Base-by-base conservation (phyloP, 2,797 vertebrate species). In the Danio aesculapii region DNA sequence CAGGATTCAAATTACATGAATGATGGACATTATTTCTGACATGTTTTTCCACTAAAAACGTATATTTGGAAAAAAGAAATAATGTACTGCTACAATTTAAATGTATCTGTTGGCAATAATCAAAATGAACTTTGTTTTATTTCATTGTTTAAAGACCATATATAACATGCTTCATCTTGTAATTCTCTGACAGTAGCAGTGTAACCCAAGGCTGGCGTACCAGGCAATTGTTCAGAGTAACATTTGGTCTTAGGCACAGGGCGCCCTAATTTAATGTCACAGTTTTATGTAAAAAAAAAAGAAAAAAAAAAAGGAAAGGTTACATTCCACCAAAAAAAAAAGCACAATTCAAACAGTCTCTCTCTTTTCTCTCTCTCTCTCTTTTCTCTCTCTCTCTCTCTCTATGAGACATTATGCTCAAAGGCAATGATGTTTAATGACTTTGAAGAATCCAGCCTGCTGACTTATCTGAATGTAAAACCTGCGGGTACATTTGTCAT, bases 201-300 rank as follows among this genome's bases (percentile, higher is more conserved):
- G 14, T 81, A 75, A 69, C 84, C 50, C 62, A 64, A 21, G 57
- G 66, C 44, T 58, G 46, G 53, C 13, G 76, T 57, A 79, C 69
- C 72, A 81, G 61, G 30, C 72, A 62, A 77, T 79, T 72, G 49
- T 63, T 83, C 55, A 79, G 75, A 49, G 71, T 21, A 55, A 17
- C 7, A 70, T 81, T 81, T 77, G 17, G 49, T 78, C 67, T 47
- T 49, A 41, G 77, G 50, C 68, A 74, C 11, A 70, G 81, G 14
- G n/a, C 70, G 81, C 49, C 78, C 77, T 81, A 80, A 72, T 80
- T 85, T 83, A 46, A 79, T 80, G 39, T 53, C 39, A 69, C 77
- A 80, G 50, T 57, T 67, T 73, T 11, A 59, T 58, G 55, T 72
- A 30, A 7, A 17, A 12, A 79, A 57, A 64, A 79, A 57, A 64